Conservation (phyloP, 2,797 vertebrate species). For the Chelon auratus region DNA sequence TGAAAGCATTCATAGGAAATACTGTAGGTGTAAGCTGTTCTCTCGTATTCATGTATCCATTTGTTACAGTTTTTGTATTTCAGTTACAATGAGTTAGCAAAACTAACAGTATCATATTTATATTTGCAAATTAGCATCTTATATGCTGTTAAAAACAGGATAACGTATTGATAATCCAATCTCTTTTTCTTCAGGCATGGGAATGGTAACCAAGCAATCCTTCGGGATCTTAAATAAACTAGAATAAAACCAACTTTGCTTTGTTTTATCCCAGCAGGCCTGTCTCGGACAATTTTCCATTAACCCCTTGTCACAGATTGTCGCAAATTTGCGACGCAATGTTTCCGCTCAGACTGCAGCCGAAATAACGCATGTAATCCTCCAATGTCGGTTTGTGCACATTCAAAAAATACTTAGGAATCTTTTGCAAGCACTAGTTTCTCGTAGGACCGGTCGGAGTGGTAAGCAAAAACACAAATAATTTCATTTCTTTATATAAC, state of each 20-base stretch:
- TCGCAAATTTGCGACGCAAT: too few relatives aligned
- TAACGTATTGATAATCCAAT: background rate
- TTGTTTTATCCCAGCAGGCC: background rate
- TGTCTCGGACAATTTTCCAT: too few relatives aligned
- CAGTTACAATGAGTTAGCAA: conserved; percentile 7
- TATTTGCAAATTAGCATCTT: too few relatives aligned
- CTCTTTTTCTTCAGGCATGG: background rate
- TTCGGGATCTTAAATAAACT: conserved; percentile 4
- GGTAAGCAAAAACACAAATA: too few relatives aligned
- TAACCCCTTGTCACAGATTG: too few relatives aligned
- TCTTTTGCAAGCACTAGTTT: too few relatives aligned
- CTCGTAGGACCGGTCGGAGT: too few relatives aligned
- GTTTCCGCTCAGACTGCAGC: too few relatives aligned
- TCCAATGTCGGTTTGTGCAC: too few relatives aligned
- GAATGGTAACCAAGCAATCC: background rate
- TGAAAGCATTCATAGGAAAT: conserved; percentile 34
- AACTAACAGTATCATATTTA: background rate
- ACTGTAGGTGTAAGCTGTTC: conserved; percentile 2
- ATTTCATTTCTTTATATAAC: too few relatives aligned
- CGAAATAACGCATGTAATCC: too few relatives aligned
- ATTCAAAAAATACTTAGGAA: too few relatives aligned
- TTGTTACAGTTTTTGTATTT: conserved; percentile 1
- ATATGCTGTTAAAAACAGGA: background rate
- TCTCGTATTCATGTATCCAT: conserved; percentile 14
- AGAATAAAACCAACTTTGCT: conserved; percentile 1